Evolutionary conservation across 2,797 vertebrate genomes (phyloP).

Genomic region (Zenarchopterus dispar): DNA sequence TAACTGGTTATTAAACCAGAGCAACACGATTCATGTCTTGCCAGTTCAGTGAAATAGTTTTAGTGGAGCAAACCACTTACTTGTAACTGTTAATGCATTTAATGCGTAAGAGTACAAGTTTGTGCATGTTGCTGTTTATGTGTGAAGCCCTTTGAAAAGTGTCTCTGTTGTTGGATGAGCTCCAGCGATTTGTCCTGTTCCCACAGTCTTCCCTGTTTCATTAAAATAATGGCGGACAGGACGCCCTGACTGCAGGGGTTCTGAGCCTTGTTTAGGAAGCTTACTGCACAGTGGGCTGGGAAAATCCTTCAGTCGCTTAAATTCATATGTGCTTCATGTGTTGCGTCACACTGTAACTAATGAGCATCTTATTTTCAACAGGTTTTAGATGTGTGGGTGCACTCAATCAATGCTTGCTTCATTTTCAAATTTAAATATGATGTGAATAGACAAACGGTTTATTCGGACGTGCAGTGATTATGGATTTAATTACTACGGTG

Average conservation of each 20-base stretch:
- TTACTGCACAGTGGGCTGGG: neutral
- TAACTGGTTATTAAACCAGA: neutral
- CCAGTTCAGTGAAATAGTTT: constrained; percentile 7
- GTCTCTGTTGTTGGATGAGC: constrained; percentile 39
- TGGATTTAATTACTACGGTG: neutral
- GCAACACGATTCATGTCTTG: neutral
- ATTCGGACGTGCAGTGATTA: neutral
- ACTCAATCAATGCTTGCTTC: no score
- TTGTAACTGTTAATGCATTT: neutral
- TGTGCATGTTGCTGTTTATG: constrained; percentile 21
- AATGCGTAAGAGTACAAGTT: constrained; percentile 9
- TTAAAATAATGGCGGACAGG: constrained; percentile 25
- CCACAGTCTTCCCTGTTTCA: constrained; percentile 54
- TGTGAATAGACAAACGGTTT: neutral
- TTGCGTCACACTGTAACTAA: neutral
- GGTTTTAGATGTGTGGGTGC: neutral
- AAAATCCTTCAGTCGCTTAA: constrained; percentile 27
- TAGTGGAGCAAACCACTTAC: neutral
- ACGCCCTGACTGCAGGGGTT: constrained; percentile 19
- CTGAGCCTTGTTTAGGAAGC: constrained; percentile 30
- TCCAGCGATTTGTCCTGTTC: constrained; percentile 61
- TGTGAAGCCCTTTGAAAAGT: constrained; percentile 31
- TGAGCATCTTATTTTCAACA: neutral
- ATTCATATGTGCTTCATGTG: constrained; percentile 8
- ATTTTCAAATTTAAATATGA: constrained; percentile 3